Evolutionary conservation across 2,888 invertebrate genomes (phyloP).

Genomic region (Psylliodes chrysocephalus): DNA sequence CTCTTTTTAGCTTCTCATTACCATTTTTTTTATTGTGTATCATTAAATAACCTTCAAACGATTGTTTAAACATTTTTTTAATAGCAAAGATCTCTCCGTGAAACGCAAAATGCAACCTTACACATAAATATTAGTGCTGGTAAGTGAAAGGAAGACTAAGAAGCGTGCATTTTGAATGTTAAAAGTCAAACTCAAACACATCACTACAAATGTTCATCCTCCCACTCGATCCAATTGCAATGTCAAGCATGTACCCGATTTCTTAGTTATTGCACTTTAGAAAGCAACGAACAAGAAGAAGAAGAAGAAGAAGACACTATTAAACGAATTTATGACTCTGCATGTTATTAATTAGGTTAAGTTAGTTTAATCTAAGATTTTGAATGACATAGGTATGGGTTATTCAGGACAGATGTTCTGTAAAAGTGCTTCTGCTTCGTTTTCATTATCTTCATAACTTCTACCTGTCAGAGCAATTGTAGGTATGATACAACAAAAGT

Average conservation of each 20-base stretch:
- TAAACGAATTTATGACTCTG: neutral
- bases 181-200: slow-evolving; percentile 35
- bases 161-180: slow-evolving; percentile 34
- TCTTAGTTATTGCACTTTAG: slow-evolving; percentile 20
- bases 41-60: slow-evolving; percentile 1
- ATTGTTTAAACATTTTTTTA: neutral
- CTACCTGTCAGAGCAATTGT: too few relatives aligned
- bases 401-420: too few relatives aligned
- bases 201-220: slow-evolving; percentile 17
- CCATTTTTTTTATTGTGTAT: neutral
- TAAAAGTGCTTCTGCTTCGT: too few relatives aligned
- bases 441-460: too few relatives aligned
- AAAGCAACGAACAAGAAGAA: slow-evolving; percentile 11
- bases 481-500: too few relatives aligned
- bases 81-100: slow-evolving; percentile 2
- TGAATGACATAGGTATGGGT: too few relatives aligned
- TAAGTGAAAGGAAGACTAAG: slow-evolving; percentile 41
- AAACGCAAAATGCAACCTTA: slow-evolving; percentile 13
- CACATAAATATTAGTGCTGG: slow-evolving; percentile 27
- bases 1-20: neutral
- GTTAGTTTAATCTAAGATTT: neutral
- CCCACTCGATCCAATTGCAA: slow-evolving; percentile 17
- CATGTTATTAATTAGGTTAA: neutral
- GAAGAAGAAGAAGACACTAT: neutral
- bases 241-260: slow-evolving; percentile 19